Percentiles rank a stretch among this genome's conserved stretches.
Evolutionary conservation across 2,888 invertebrate species (phyloP).

Genomic region (Timema podura): DNA sequence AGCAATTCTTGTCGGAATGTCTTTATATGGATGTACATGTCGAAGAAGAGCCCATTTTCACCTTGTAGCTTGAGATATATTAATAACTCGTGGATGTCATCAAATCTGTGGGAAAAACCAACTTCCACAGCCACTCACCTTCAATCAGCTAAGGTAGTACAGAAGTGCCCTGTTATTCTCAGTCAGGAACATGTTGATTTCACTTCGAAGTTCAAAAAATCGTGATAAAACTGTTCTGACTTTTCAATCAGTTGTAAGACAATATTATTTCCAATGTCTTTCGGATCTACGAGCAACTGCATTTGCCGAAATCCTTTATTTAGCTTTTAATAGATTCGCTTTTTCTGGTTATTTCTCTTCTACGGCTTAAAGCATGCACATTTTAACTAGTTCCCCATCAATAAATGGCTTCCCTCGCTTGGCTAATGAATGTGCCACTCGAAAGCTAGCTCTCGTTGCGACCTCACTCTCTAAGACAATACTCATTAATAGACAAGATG

Average conservation of each 20-base stretch:
- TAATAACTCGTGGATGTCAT: too few relatives aligned
- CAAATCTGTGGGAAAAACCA: too few relatives aligned
- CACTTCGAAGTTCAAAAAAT: too few relatives aligned
- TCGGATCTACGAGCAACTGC: background rate
- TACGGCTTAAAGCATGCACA: conserved; percentile 4
- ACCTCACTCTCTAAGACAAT: too few relatives aligned
- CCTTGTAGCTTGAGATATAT: background rate
- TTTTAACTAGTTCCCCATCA: conserved; percentile 7
- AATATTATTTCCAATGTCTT: conserved; percentile 2
- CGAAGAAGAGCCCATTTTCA: background rate
- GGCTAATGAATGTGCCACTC: background rate
- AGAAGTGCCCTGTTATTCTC: too few relatives aligned
- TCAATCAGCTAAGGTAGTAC: too few relatives aligned
- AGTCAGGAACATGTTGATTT: too few relatives aligned
- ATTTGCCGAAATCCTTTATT: background rate
- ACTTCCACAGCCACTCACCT: too few relatives aligned
- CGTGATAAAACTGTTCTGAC: too few relatives aligned
- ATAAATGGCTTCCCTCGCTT: conserved; percentile 8
- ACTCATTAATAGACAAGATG: too few relatives aligned
- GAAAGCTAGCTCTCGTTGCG: background rate
- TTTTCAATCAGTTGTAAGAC: background rate
- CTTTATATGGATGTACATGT: background rate
- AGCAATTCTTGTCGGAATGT: background rate
- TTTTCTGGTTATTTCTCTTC: conserved; percentile 14
- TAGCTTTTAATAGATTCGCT: background rate